Base-by-base conservation (phyloP, 1,140 invertebrate genomes). In the Musca vetustissima region DNA sequence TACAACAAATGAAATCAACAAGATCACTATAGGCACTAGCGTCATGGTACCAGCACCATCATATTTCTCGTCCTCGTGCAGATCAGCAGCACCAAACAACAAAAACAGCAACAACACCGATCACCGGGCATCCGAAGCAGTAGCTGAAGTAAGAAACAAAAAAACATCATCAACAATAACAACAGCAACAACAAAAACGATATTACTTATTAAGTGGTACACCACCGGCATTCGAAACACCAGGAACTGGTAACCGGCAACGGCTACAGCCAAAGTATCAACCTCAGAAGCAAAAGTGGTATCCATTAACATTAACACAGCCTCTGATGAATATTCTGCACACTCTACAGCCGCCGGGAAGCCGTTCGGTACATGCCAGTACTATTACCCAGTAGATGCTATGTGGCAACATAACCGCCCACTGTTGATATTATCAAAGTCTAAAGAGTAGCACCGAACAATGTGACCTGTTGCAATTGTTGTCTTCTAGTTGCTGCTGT, bases 331-430 rank as follows among this genome's bases (percentile, higher is more conserved):
- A 43, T 43, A 43, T 43, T 43, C 36, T 43, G 36, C 36, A 43
- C 28, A 28, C n/a, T n/a, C n/a, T n/a, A 28, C 28, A 4, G 11
- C 36, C 28, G 28, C 9, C 28, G 9, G 28, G 28, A 32, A 43
- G 36, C 4, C 36, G 36, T 43, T 43, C 11, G 36, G 4, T 43
- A 11, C 6, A 43, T 43, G 36, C 36, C 36, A 8, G 6, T 13
- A 43, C 36, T 13, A 43, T 13, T 43, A 43, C 11, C 49, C 21
- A 52, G 57, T 36, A 8, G 28, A 36, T 36, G 28, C 36, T 36
- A 61, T 61, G 57, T 61, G 57, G 57, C 57, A 61, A 61, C 57
- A 61, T 61, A 61, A 43, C 57, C 57, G 57, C 57, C 57, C 57
- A 61, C 64, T 65, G 43, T 65, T 43, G 64, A 48, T 65, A 49